These are phyloP conservation scores for Benthosema pterotum DNA, from an alignment of 2,797 vertebrate genomes.

Conservation along the genomic window DNA sequence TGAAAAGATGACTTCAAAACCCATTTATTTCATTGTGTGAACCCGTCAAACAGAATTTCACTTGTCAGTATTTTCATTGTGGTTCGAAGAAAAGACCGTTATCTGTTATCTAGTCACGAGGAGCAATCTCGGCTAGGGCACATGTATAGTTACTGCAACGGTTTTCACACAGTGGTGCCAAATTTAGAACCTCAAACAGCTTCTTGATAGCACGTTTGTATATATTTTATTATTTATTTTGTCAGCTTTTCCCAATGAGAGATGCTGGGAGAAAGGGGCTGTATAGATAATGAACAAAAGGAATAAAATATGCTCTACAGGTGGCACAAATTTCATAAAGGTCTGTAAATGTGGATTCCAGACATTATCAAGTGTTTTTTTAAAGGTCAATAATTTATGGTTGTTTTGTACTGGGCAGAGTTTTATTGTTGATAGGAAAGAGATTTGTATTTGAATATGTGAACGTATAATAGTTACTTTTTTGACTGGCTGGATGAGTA, in stretches of 20 bases:
- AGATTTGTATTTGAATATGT: constrained; percentile 22
- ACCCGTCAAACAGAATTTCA: constrained; percentile 14
- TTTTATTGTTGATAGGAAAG: constrained; percentile 37
- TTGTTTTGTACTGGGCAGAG: constrained; percentile 43
- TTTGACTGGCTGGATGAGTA: constrained; percentile 15
- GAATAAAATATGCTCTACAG: constrained; percentile 30
- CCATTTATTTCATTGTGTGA: constrained; percentile 7
- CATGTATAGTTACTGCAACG: constrained; percentile 2
- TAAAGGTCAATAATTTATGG: constrained; percentile 47
- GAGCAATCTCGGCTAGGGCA: constrained; percentile 4
- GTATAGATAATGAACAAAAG: constrained; percentile 40
- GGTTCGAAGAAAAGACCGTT: constrained; percentile 11
- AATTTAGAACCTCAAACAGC: constrained; percentile 27
- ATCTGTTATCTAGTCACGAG: constrained; percentile 27
- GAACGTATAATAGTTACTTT: constrained; percentile 25
- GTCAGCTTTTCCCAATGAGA: constrained; percentile 47
- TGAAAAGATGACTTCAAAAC: constrained; percentile 10
- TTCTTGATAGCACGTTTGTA: constrained; percentile 49
- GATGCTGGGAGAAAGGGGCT: constrained; percentile 37
- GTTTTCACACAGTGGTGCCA: constrained; percentile 16
- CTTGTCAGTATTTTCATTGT: constrained; percentile 11
- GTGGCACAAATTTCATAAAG: constrained; percentile 21
- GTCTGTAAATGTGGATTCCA: constrained; percentile 33
- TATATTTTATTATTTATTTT: constrained; percentile 84
- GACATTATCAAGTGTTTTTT: constrained; percentile 17